phyloP scores from a whole-genome alignment of 2,888 invertebrate genomes.

The Acleris holmiana region DNA sequence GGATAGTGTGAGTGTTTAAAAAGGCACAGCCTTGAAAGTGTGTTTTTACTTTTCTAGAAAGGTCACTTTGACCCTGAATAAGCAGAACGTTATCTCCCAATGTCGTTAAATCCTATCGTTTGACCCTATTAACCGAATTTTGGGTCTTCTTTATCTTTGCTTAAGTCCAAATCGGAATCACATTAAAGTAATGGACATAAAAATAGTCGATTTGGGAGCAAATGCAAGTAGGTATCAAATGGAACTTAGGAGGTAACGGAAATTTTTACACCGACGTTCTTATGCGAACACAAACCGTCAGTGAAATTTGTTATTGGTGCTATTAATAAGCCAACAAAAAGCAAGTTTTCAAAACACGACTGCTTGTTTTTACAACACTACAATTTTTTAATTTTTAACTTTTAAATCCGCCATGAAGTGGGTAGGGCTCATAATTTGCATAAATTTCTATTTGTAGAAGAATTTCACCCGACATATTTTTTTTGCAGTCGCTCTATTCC shows the following conservation, averaged over 20 bases:
- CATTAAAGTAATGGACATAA: constrained; percentile 69
- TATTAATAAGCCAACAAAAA: too few species aligned
- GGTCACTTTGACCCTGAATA: not conserved
- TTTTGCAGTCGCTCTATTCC: too few species aligned
- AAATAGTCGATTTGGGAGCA: constrained; percentile 62
- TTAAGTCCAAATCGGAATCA: constrained; percentile 56
- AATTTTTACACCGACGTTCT: constrained; percentile 52
- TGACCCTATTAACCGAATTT: constrained; percentile 17
- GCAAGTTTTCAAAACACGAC: too few species aligned
- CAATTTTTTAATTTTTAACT: too few species aligned
- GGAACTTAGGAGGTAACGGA: constrained; percentile 43
- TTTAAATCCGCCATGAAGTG: too few species aligned
- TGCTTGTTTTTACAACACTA: too few species aligned
- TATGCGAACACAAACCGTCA: constrained; percentile 40
- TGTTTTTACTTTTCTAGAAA: not conserved
- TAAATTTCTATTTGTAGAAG: too few species aligned
- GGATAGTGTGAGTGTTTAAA: too few species aligned
- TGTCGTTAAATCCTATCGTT: constrained; percentile 1
- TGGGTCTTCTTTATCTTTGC: constrained; percentile 19
- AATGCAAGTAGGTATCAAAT: constrained; percentile 62
- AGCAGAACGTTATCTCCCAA: constrained; percentile 2
- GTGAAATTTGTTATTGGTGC: not conserved
- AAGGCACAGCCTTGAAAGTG: too few species aligned
- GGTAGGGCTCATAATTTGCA: too few species aligned
- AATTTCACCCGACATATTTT: too few species aligned